Percentiles rank a stretch among this genome's conserved stretches.
Evolutionary conservation across 2,797 vertebrate genomes (phyloP).

Genomic region (Acrossocheilus wenchowensis): DNA sequence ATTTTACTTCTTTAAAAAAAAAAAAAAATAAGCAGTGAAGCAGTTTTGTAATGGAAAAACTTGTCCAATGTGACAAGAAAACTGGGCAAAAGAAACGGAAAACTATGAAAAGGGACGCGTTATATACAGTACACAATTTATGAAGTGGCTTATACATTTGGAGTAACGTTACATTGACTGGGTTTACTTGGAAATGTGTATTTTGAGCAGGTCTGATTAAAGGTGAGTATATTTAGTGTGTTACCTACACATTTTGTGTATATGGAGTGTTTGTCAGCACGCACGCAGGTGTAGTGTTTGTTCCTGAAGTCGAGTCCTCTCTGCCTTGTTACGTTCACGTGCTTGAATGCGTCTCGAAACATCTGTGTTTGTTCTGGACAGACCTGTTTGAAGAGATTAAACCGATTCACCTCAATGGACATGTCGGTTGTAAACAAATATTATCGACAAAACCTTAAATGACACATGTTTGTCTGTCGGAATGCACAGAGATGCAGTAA

Average conservation of each 20-base stretch:
- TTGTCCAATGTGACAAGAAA: no score
- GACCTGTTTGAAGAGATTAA: constrained; percentile 43
- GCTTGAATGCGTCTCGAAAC: constrained; percentile 59
- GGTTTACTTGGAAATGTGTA: no score
- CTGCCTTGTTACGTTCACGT: constrained; percentile 47
- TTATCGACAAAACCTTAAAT: background rate
- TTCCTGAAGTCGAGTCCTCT: constrained; percentile 56
- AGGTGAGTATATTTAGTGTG: background rate
- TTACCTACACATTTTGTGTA: constrained; percentile 62
- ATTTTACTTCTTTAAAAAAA: background rate
- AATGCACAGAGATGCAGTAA: background rate
- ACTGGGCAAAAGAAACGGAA: no score
- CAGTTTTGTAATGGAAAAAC: background rate
- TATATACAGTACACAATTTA: no score
- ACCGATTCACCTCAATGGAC: background rate
- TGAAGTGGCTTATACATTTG: background rate
- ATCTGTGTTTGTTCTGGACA: constrained; percentile 42
- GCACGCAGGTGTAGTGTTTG: constrained; percentile 61
- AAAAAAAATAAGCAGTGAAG: background rate
- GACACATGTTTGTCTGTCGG: background rate
- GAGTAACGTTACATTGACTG: no score
- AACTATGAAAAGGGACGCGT: no score
- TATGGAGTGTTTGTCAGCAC: constrained; percentile 62
- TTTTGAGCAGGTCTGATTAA: background rate
- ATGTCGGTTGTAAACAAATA: background rate